Evolutionary conservation across 2,113 vertebrate genomes (phyloP).

Genomic region (Sialia sialis): DNA sequence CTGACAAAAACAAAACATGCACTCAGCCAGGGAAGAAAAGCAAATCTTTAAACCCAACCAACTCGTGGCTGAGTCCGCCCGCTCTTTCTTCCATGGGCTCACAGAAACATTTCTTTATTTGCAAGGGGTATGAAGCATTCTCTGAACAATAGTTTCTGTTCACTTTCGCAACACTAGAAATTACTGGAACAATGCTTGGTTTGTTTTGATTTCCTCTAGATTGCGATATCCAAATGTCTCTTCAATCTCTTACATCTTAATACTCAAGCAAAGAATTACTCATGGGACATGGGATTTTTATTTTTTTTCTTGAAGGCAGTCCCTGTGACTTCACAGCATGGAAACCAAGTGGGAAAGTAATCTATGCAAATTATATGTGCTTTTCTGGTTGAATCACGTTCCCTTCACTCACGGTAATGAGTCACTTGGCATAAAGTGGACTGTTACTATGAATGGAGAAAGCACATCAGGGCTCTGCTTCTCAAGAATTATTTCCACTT

Average conservation of each 20-base stretch:
- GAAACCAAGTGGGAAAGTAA: constrained; percentile 46
- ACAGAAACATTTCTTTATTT: neutral
- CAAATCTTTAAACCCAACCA: neutral
- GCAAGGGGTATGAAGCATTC: neutral
- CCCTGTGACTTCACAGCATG: neutral
- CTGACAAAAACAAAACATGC: neutral
- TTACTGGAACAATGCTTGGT: neutral
- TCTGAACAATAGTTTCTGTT: neutral
- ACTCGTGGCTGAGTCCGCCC: neutral
- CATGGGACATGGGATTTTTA: neutral
- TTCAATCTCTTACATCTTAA: neutral
- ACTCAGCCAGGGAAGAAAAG: neutral
- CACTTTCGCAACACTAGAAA: neutral
- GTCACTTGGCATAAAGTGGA: constrained; percentile 43
- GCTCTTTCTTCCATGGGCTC: neutral
- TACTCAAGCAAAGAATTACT: neutral
- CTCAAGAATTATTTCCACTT: constrained; percentile 27
- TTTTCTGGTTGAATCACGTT: constrained; percentile 50
- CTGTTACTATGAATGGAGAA: constrained; percentile 42
- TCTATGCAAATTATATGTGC: constrained; percentile 44
- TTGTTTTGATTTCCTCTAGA: neutral
- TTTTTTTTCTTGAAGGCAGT: neutral
- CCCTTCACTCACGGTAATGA: constrained; percentile 35
- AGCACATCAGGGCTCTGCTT: constrained; percentile 5
- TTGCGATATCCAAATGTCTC: neutral